A percentile compares a stretch with the other conserved stretches of the same genome.
phyloP scores from a whole-genome alignment of 2,888 invertebrate genomes.

The Protophormia terraenovae region DNA sequence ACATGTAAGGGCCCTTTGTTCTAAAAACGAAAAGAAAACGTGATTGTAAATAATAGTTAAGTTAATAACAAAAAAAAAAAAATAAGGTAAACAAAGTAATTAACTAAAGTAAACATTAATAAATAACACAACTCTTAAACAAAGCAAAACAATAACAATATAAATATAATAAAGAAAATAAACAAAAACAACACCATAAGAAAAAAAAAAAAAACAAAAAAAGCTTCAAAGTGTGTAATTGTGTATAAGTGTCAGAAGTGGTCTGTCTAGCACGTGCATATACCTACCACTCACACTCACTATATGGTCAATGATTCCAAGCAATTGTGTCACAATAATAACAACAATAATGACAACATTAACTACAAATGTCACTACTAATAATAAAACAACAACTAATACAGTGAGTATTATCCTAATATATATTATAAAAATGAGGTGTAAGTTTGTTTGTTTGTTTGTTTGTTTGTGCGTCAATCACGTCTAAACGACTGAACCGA shows the following conservation, averaged over 20 bases:
- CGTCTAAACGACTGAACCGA: no score
- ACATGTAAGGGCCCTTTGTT: no score
- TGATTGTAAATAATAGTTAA: neutral
- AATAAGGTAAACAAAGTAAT: neutral
- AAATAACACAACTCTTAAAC: neutral
- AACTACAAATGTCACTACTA: neutral
- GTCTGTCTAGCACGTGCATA: neutral
- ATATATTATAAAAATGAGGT: no score
- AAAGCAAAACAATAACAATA: neutral
- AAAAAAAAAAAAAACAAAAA: neutral
- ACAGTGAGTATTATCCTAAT: neutral
- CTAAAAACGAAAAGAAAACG: neutral
- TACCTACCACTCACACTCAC: no score
- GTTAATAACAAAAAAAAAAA: neutral
- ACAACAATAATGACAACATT: constrained; percentile 31
- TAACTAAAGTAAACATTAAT: neutral
- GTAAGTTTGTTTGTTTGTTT: no score
- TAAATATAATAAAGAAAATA: no score
- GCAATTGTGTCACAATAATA: neutral
- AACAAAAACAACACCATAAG: neutral
- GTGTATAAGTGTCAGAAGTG: neutral
- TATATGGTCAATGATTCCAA: neutral
- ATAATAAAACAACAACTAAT: neutral
- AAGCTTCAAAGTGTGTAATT: neutral
- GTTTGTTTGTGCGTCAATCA: no score